Base-by-base conservation (phyloP, 2,888 invertebrate genomes). In the Ephialtes manifestator region DNA sequence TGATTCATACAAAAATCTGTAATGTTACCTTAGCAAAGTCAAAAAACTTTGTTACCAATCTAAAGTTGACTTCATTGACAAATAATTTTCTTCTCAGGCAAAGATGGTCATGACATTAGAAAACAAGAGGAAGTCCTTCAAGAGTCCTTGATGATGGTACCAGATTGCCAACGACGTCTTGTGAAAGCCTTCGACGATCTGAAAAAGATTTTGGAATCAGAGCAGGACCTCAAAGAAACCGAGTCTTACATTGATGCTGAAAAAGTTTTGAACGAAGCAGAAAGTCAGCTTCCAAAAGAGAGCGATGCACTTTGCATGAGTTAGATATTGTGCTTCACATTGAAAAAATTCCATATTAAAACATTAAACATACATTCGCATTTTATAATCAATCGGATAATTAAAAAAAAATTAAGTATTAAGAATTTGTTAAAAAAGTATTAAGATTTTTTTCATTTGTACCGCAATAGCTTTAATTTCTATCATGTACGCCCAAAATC, bases 91-190 rank as follows among this genome's bases (percentile, higher is more conserved):
- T 82, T 39, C 89, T 10, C 86, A 93, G 97, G 96, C 0, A 96
- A 96, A 89, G 98, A 98, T 95, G 97, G 97, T 89, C 96, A 97
- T 92, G 96, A 97, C 60, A 95, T 98, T 81, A 95, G 96, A 74
- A 98, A 98, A 91, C 97, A 98, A 94, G 97, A 97, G 92, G 98
- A 98, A 94, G 98, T 98, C 0, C 95, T 98, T 55, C 97, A 97
- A 90, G 99, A 99, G 94, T 96, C 97, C 15, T 94, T 97, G 90
- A 97, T 98, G 97, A 98, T 99, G 98, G 96, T 99, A 83, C 98
- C 98, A 2, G 98, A 99, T 92, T 97, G 98, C 90, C 96, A 97
- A 91, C 96, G 97, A 89, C 96, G 98, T 94, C 95, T 96, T 85
- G 95, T 95, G 60, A 97, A 96, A 94, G 98, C 98, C 55, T 96